Evolutionary conservation across 2,113 vertebrate species (phyloP).

Genomic region (cat (Felis catus)): DNA sequence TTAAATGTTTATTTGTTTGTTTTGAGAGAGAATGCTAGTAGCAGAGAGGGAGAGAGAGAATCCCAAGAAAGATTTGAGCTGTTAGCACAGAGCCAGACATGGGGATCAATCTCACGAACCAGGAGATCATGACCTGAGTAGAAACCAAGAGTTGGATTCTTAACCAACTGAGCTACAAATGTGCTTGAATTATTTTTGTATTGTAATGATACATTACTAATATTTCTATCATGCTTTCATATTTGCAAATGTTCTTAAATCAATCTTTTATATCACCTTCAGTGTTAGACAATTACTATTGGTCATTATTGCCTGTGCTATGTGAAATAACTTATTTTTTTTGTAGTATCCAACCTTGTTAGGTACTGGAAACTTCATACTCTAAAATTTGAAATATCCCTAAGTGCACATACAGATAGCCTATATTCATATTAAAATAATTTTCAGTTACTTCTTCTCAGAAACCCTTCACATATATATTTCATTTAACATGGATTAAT

Average conservation of each 20-base stretch:
- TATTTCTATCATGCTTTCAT: background rate
- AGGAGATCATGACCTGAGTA: no score
- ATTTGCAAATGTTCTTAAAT: background rate
- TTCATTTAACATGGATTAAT: background rate
- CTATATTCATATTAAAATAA: background rate
- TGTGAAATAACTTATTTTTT: background rate
- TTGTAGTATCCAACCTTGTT: background rate
- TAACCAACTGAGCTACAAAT: no score
- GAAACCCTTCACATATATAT: background rate
- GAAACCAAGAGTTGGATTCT: no score
- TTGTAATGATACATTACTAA: background rate
- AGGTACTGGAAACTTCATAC: background rate
- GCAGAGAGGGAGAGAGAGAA: no score
- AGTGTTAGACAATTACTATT: background rate
- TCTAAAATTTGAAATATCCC: background rate
- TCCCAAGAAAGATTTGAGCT: no score
- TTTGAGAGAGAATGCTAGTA: no score
- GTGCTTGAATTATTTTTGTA: background rate
- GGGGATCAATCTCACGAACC: no score
- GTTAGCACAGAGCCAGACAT: no score
- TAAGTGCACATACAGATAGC: fast-evolving
- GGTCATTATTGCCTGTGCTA: background rate
- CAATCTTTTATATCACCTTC: background rate
- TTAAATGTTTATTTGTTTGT: no score
- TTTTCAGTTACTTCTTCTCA: background rate